These are phyloP conservation scores for Synergus itoensis DNA, from an alignment of 2,888 invertebrate genomes.

Conservation along the genomic window DNA sequence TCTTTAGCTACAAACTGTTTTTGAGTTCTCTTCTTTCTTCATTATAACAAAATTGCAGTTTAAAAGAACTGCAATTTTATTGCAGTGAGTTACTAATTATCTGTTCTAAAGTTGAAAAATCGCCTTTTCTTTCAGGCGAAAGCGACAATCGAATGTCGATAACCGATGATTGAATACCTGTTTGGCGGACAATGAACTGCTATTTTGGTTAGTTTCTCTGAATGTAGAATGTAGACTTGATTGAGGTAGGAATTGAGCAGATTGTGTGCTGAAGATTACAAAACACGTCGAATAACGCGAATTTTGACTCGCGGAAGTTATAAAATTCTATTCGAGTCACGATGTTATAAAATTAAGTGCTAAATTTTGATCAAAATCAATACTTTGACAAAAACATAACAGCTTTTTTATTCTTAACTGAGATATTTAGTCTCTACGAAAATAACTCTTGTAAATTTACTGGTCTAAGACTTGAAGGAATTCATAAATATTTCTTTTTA, in stretches of 20 bases:
- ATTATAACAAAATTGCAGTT: no score
- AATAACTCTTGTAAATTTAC: neutral
- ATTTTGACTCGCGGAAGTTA: neutral
- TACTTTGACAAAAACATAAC: neutral
- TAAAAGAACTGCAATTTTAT: no score
- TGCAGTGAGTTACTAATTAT: no score
- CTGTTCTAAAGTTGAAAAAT: neutral
- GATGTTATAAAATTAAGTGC: neutral
- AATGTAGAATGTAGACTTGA: neutral
- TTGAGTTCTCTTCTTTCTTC: no score
- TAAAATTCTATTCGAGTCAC: neutral
- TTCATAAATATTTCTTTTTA: neutral
- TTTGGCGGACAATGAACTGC: slow-evolving; percentile 21
- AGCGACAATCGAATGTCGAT: slow-evolving; percentile 15
- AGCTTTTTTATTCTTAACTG: slow-evolving; percentile 3
- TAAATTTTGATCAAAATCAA: slow-evolving; percentile 5
- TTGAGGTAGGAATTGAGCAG: slow-evolving; percentile 29
- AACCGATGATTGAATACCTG: neutral
- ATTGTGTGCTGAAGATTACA: slow-evolving; percentile 51
- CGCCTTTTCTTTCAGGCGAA: neutral
- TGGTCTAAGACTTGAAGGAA: no score
- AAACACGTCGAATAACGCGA: slow-evolving; percentile 50
- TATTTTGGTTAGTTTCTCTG: neutral
- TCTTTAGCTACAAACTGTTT: neutral
- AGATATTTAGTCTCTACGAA: neutral